phyloP scores from a whole-genome alignment of 2,888 invertebrate genomes.

The Oxyteleia sp. region DNA sequence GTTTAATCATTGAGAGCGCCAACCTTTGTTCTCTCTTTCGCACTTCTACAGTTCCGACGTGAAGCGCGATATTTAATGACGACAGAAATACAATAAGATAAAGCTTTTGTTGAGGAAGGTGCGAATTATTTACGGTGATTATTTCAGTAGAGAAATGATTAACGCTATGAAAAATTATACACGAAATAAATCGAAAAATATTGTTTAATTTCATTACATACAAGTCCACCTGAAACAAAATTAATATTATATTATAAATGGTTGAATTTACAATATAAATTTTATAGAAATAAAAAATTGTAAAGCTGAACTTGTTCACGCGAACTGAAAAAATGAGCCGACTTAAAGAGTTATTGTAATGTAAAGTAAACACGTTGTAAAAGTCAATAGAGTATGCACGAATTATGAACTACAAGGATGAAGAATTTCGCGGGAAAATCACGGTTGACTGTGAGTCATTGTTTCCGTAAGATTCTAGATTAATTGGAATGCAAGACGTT shows the following conservation, averaged over 20 bases:
- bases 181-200: neutral
- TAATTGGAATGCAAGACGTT: constrained; percentile 60
- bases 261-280: no score
- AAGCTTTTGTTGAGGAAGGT: neutral
- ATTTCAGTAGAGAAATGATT: neutral
- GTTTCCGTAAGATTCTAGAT: constrained; percentile 56
- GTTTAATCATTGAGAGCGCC: constrained; percentile 12
- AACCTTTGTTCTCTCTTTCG: neutral
- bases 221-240: no score
- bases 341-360: neutral
- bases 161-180: neutral
- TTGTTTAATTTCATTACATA: neutral
- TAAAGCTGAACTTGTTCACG: no score
- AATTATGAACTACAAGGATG: constrained; percentile 33
- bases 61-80: neutral
- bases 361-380: constrained; percentile 8
- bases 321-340: neutral
- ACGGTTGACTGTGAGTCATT: constrained; percentile 48
- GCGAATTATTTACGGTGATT: neutral
- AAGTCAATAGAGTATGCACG: constrained; percentile 9
- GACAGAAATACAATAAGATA: neutral
- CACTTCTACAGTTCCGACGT: neutral
- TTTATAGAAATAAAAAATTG: neutral
- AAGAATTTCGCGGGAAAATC: constrained; percentile 43
- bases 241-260: no score